A percentile compares a stretch with the other conserved stretches of the same genome.
phyloP scores from a whole-genome alignment of 2,113 vertebrate genomes.

The Puma concolor region DNA sequence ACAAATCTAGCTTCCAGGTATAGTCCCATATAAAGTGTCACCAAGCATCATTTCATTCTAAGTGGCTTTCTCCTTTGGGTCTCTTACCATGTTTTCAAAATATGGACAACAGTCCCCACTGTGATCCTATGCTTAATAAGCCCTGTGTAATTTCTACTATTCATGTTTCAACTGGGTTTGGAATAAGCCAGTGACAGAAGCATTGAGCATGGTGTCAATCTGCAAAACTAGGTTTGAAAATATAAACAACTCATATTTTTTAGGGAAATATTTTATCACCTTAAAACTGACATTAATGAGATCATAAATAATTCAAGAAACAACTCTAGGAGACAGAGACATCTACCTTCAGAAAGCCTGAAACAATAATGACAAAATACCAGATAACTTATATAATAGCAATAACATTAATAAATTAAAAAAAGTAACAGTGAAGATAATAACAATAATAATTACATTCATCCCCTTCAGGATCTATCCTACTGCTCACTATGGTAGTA shows the following conservation, averaged over 20 bases:
- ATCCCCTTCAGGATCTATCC: neutral
- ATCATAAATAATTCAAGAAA: constrained; percentile 25
- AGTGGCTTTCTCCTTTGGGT: neutral
- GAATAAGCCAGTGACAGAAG: neutral
- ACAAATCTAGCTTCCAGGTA: neutral
- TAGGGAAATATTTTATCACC: neutral
- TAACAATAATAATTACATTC: neutral
- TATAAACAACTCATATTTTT: neutral
- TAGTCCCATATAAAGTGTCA: neutral
- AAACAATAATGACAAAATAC: neutral
- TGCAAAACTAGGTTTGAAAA: neutral
- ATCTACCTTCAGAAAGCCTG: neutral
- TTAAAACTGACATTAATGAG: neutral
- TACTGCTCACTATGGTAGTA: neutral
- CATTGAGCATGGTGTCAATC: neutral
- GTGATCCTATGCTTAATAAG: neutral
- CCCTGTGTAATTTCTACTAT: neutral
- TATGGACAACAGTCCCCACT: neutral
- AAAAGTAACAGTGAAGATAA: neutral
- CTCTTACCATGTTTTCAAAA: neutral
- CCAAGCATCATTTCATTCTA: neutral
- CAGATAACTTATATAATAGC: neutral
- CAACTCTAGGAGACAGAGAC: neutral
- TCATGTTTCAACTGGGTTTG: neutral
- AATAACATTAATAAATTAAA: neutral